Evolutionary conservation across 1,140 invertebrate genomes (phyloP), one percentile per base, ranked within the genome.

Genomic region (Temnothorax longispinosus): DNA sequence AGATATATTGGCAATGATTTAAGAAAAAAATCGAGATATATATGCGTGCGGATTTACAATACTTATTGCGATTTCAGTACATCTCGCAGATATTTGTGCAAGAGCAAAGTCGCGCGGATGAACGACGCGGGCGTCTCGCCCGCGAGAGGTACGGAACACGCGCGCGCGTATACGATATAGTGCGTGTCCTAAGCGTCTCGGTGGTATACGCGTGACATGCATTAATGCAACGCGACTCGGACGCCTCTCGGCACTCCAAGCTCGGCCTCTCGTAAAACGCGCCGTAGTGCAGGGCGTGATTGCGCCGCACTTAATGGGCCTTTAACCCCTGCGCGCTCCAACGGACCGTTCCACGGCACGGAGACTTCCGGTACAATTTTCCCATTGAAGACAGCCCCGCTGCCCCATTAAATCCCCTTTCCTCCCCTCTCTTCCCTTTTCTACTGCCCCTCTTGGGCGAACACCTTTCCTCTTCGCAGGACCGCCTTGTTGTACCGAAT

Each of bases 351-450:
- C 69, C 58, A 62, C 62, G 65, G 80, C 85, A 75, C 65, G 72
- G 78, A 92, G 92, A 93, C 91, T 93, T 93, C 92, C 92, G 92
- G 91, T 91, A 92, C 90, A 91, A 93, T 93, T 93, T 93, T 93
- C 91, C 89, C 89, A 92, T 92, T 93, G 87, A 90, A 77, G 27
- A 76, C 62, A 87, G 76, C 75, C 87, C 84, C 84, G 88, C 69
- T 88, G 86, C 74, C 86, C 85, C 86, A 90, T 92, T 92, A 90
- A 92, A 91, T 86, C 60, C 75, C 44, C 74, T 56, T 38, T 62
- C 41, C 27, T 6, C 4, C 56, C 18, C 47, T 52, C 21, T 13
- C 50, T 4, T 38, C n/a, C 11, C 56, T 13, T n/a, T 27, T 32
- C 38, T 41, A 15, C 77, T 41, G 35, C 8, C 41, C 44, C 64